Base-by-base conservation (phyloP, 2,888 invertebrate species). In the Sminthurides aquaticus region DNA sequence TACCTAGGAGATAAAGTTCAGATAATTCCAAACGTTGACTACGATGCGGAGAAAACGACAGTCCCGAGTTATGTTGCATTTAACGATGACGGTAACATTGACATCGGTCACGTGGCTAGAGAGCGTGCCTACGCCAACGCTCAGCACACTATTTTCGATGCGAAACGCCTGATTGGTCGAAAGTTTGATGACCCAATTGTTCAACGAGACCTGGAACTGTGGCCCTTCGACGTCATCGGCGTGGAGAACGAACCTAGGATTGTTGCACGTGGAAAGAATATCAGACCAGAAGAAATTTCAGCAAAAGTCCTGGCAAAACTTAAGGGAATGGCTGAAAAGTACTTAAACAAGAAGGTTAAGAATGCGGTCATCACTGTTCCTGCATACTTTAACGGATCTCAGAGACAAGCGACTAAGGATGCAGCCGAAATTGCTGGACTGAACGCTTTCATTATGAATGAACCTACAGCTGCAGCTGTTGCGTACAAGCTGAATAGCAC, bases 251-350 rank as follows among this genome's bases (percentile, higher is more conserved):
- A 65, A 28, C 68, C 70, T 20, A 48, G 48, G 15, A 25, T 70
- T 29, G 27, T 66, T 20, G 67, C 66, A 0, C 62, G 64, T 24
- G 75, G 72, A 60, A 86, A 85, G 77, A 80, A 79, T 57, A 84
- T 84, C 77, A 81, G 79, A 77, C 84, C 84, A 1, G 84, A 85
- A 76, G 84, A 85, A 79, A 80, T 85, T 64, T 82, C 82, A 63
- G 83, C 84, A 52, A 84, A 85, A 84, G 83, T 84, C 55, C 83
- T 95, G 68, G 87, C 85, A 27, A 93, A 93, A 78, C 93, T 94
- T 93, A 92, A 91, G 84, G 89, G 90, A 80, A 89, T 88, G 60
- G 90, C 91, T 43, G 91, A 91, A 80, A 89, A 90, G 0, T 91
- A 88, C 78, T 82, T 91, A 72, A 95, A 95, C 67, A 86, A 87